A percentile compares a stretch with the other conserved stretches of the same genome.
Conservation (phyloP, 2,113 vertebrate species). For the Cephalopholis sonnerati region DNA sequence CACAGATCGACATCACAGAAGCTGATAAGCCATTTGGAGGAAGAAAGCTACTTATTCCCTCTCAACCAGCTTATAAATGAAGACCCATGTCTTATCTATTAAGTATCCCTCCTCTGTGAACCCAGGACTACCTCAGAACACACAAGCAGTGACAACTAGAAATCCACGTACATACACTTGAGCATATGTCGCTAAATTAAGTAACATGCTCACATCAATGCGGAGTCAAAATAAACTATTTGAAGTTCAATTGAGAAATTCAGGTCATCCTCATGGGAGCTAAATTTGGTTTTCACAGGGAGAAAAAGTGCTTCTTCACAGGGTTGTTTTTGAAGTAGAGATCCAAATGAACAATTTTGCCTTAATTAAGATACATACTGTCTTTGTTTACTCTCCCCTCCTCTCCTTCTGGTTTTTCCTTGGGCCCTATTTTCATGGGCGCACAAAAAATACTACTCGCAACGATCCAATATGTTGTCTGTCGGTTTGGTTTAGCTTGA, state of each 20-base stretch:
- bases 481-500: neutral
- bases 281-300: neutral
- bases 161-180: neutral
- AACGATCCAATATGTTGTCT: neutral
- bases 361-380: constrained; percentile 57
- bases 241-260: neutral
- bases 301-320: neutral
- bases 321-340: neutral
- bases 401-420: neutral
- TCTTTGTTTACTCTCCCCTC: constrained; percentile 1
- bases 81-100: constrained; percentile 17
- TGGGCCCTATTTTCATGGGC: neutral
- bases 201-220: neutral
- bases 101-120: constrained; percentile 41
- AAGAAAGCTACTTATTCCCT: neutral
- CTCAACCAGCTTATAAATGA: constrained; percentile 1
- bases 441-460: neutral
- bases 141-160: neutral
- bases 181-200: neutral
- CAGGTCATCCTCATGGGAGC: neutral
- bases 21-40: constrained; percentile 35
- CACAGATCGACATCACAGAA: constrained; percentile 4
- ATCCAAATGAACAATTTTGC: constrained; percentile 45
- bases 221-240: neutral
- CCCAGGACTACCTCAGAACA: constrained; percentile 81